Percentiles rank a stretch among this genome's conserved stretches.
Conservation (phyloP, 2,113 vertebrate genomes). For the Misgurnus anguillicaudatus region DNA sequence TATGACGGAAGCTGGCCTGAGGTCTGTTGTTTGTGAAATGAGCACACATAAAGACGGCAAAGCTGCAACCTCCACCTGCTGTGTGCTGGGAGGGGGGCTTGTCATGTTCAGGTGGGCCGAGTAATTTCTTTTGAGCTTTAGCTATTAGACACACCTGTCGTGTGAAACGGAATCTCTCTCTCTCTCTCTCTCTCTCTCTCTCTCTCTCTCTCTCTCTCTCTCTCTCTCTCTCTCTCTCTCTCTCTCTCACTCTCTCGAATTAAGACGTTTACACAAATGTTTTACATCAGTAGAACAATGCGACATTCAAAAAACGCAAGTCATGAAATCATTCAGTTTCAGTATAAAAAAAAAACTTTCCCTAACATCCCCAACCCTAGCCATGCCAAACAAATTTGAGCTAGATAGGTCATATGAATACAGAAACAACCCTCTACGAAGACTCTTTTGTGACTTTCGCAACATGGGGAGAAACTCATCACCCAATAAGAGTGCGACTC, state of each 20-base stretch:
- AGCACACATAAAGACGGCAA: conserved; percentile 28
- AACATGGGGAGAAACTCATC: neutral
- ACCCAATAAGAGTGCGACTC: neutral
- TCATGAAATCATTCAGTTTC: too few relatives aligned
- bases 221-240: too few relatives aligned
- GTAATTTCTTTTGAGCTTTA: conserved; percentile 70
- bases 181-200: neutral
- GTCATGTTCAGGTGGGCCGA: conserved; percentile 49
- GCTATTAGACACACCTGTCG: conserved; percentile 55
- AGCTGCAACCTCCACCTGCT: conserved; percentile 48
- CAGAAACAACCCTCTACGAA: neutral
- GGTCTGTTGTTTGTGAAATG: conserved; percentile 44
- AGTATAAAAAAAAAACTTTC: too few relatives aligned
- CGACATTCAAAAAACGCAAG: too few relatives aligned
- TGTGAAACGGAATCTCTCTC: conserved; percentile 38
- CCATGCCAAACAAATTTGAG: too few relatives aligned
- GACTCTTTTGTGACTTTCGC: conserved; percentile 9
- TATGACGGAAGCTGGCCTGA: neutral
- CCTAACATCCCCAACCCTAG: too few relatives aligned
- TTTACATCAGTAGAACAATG: too few relatives aligned
- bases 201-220: neutral
- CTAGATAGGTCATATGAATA: neutral
- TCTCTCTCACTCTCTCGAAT: too few relatives aligned
- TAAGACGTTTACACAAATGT: too few relatives aligned
- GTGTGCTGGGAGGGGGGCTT: conserved; percentile 33